Evolutionary conservation across 2,888 invertebrate species (phyloP), one percentile per base, ranked within the genome.

Genomic region (Drosophila borborema): DNA sequence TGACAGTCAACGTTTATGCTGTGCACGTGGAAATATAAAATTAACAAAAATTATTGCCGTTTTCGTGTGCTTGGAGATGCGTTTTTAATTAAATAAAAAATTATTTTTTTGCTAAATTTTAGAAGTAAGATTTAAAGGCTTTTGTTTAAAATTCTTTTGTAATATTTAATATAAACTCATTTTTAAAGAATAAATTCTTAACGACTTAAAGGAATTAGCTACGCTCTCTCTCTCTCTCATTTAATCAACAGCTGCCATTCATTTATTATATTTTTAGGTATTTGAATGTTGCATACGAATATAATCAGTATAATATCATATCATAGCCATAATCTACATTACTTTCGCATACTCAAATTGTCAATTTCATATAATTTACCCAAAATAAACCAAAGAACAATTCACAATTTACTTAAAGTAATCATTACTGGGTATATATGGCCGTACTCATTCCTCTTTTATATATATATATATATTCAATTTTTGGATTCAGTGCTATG

Each of bases 341-440:
- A 43, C 4, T 18, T 18, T 43, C 18, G 9, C n/a, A 9, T 41
- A 18, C 8, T 41, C 41, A 6, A 9, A 18, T 18, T 4, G 1
- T 4, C 3, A 18, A 43, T 18, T 18, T 43, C 18, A n/a, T 18
- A 2, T 45, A 14, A 23, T 23, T 46, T 23, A 1, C n/a, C 31
- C 1, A 49, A 31, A n/a, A 4, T 10, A 34, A 34, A 6, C 10
- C 49, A n/a, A 18, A 28, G 23, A n/a, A 23, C 23, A 23, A 4
- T 48, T 48, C 9, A 9, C 48, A 31, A 18, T 36, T 28, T 40
- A 6, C 31, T 28, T 2, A 1, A 9, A 9, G 23, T 18, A 9
- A 38, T n/a, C 20, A 36, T 18, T 58, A 23, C n/a, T 45, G 64
- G 53, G 43, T 49, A 68, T 49, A 68, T 56, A 8, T 40, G 2